Conservation (phyloP, 2,797 vertebrate species). For the Argyrosomus regius region DNA sequence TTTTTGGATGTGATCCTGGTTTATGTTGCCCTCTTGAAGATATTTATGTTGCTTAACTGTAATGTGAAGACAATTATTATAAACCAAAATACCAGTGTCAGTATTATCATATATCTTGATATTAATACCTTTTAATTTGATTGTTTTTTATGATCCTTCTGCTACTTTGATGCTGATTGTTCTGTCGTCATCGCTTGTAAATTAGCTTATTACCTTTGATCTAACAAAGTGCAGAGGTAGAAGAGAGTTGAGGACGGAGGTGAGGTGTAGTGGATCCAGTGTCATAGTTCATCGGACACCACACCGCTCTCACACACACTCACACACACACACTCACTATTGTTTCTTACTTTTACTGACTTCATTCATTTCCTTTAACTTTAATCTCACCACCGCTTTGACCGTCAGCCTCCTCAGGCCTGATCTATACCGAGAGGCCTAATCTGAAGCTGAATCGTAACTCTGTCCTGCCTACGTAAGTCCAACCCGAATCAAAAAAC, state of each 20-base stretch:
- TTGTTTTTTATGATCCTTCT: background rate
- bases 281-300: conserved; percentile 64
- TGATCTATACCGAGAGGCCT: background rate
- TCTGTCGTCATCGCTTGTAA: background rate
- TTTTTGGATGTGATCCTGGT: background rate
- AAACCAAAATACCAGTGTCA: too few relatives aligned
- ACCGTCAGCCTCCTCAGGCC: background rate
- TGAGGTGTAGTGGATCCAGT: conserved; percentile 54
- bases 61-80: background rate
- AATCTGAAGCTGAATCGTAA: conserved; percentile 26
- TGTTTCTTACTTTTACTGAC: background rate
- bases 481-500: conserved; percentile 36
- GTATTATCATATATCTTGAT: too few relatives aligned
- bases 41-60: background rate
- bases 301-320: conserved; percentile 5
- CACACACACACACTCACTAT: conserved; percentile 3
- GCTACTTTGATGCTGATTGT: background rate
- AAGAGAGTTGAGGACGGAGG: conserved; percentile 5
- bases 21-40: too few relatives aligned
- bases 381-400: background rate
- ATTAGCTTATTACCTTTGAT: conserved; percentile 13
- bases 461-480: background rate
- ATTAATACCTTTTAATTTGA: background rate
- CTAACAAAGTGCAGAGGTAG: background rate
- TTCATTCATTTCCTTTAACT: background rate